Evolutionary conservation across 2,113 vertebrate species (phyloP).

Genomic region (Lota lota): DNA sequence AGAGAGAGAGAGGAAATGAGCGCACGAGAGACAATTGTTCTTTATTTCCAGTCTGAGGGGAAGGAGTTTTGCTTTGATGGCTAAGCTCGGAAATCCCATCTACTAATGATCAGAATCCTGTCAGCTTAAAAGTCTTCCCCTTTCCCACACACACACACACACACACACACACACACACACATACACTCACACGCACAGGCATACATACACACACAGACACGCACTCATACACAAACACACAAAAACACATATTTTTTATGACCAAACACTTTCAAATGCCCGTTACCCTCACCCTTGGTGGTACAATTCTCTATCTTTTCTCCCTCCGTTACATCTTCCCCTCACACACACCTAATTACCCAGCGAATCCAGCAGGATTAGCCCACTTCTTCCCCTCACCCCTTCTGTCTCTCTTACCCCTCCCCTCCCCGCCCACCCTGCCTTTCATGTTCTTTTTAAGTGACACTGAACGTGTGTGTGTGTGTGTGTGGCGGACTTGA

Average conservation of each 20-base stretch:
- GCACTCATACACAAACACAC: conserved; percentile 24
- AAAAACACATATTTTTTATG: conserved; percentile 24
- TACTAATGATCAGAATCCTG: conserved; percentile 49
- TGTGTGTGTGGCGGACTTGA: neutral
- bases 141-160: neutral
- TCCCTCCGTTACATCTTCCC: conserved; percentile 46
- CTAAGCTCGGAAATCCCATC: conserved; percentile 44
- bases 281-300: conserved; percentile 52
- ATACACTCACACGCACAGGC: conserved; percentile 28
- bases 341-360: conserved; percentile 49
- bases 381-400: conserved; percentile 41
- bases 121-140: conserved; percentile 45
- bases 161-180: conserved; percentile 26
- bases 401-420: conserved; percentile 47
- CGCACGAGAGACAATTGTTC: conserved; percentile 24
- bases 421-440: conserved; percentile 26
- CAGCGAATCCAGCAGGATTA: conserved; percentile 53
- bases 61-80: conserved; percentile 44
- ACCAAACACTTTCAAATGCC: conserved; percentile 37
- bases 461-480: conserved; percentile 16
- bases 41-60: conserved; percentile 42
- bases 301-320: conserved; percentile 39
- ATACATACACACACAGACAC: neutral
- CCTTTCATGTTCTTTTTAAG: conserved; percentile 38
- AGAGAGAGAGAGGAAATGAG: conserved; percentile 15